phyloP scores from a whole-genome alignment of 2,888 invertebrate species.

The Stratiomys singularior region DNA sequence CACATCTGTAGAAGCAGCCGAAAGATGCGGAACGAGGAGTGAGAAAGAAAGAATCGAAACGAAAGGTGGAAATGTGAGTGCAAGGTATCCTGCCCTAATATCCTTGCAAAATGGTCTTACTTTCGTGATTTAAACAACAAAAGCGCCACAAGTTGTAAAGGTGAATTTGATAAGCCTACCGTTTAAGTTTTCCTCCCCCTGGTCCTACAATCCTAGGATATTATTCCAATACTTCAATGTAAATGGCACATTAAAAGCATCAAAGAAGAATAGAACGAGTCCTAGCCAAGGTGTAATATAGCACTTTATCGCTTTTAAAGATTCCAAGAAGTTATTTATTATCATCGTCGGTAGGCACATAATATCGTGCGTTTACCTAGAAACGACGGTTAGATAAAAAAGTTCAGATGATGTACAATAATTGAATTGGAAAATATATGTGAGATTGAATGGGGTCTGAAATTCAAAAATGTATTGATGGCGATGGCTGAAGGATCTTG shows the following conservation, averaged over 20 bases:
- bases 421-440: neutral
- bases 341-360: neutral
- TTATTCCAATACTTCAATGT: slow-evolving; percentile 46
- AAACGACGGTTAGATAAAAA: slow-evolving; percentile 29
- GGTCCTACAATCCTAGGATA: neutral
- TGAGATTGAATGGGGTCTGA: too few species aligned
- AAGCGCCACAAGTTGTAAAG: neutral
- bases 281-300: neutral
- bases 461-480: too few species aligned
- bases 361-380: slow-evolving; percentile 27
- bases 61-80: neutral
- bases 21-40: neutral
- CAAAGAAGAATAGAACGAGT: slow-evolving; percentile 8
- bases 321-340: slow-evolving; percentile 25
- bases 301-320: slow-evolving; percentile 40
- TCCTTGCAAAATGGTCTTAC: slow-evolving; percentile 19
- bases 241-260: slow-evolving; percentile 37
- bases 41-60: neutral
- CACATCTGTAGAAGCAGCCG: neutral
- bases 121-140: slow-evolving; percentile 37
- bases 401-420: neutral
- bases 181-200: neutral
- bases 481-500: too few species aligned
- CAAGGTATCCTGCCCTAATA: neutral
- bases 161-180: slow-evolving; percentile 27